Percentiles rank a stretch among this genome's conserved stretches.
Evolutionary conservation across 2,113 vertebrate species (phyloP).

Genomic region (Solea senegalensis): DNA sequence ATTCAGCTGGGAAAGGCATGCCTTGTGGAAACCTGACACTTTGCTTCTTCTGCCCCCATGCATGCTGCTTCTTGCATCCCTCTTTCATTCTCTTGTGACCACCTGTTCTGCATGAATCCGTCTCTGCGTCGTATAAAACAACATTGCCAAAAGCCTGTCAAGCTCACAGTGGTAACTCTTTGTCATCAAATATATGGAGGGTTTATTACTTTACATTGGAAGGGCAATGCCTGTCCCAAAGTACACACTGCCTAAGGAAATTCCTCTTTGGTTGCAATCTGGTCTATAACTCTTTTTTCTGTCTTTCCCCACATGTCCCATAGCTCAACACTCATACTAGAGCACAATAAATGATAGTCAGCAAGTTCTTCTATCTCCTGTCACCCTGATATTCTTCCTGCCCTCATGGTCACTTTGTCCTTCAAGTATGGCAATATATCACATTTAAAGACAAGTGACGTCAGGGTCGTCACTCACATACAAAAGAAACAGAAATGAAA

Average conservation of each 20-base stretch:
- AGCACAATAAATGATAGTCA: conserved; percentile 45
- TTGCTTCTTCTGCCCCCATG: conserved; percentile 44
- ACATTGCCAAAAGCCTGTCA: conserved; percentile 26
- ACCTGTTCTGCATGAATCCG: conserved; percentile 63
- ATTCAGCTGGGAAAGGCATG: conserved; percentile 57
- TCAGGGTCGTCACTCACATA: conserved; percentile 1
- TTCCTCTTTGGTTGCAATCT: conserved; percentile 36
- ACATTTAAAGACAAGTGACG: conserved; percentile 20
- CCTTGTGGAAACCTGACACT: conserved; percentile 72
- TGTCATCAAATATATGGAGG: conserved; percentile 14
- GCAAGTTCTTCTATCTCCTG: conserved; percentile 21
- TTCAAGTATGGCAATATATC: conserved; percentile 1
- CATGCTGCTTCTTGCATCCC: conserved; percentile 22
- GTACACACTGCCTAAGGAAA: conserved; percentile 12
- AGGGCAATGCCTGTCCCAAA: background rate
- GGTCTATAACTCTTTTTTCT: conserved; percentile 40
- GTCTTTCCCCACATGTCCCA: conserved; percentile 19
- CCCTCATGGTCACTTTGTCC: background rate
- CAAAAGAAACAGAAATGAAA: conserved; percentile 23
- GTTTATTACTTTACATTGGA: conserved; percentile 24
- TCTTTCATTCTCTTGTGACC: conserved; percentile 43
- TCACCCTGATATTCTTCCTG: background rate
- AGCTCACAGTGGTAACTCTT: conserved; percentile 29
- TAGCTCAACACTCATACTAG: conserved; percentile 40
- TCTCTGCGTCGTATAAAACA: conserved; percentile 48